Conservation (phyloP, 1,140 invertebrate genomes). For the Subanguina moxae region DNA sequence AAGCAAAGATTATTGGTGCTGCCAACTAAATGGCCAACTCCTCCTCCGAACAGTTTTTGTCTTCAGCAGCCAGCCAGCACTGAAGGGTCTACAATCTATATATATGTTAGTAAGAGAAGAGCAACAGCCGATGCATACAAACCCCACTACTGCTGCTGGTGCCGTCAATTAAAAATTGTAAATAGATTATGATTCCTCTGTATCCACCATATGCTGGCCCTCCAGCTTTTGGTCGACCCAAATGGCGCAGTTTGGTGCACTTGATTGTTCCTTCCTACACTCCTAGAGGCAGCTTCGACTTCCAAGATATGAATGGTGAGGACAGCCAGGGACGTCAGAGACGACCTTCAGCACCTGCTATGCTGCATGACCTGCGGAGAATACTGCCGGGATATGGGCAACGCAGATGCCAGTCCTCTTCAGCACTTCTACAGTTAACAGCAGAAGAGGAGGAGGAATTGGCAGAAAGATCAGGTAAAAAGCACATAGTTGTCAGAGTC, state of each 20-base stretch:
- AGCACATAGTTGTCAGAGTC: no score
- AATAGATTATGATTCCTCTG: slow-evolving; percentile 5
- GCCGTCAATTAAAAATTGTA: no score
- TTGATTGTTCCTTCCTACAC: neutral
- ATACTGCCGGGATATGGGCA: neutral
- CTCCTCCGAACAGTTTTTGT: no score
- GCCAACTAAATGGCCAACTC: no score
- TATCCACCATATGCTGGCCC: neutral
- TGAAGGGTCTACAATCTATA: no score
- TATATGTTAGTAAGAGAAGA: no score
- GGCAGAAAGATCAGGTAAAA: no score
- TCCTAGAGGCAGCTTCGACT: neutral
- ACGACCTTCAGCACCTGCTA: slow-evolving; percentile 8
- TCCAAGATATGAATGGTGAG: neutral
- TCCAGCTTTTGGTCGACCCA: slow-evolving; percentile 1
- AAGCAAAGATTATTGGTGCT: no score
- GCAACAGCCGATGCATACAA: no score
- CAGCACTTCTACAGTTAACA: neutral
- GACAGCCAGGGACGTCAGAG: neutral
- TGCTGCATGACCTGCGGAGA: slow-evolving; percentile 3
- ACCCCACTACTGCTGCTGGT: no score
- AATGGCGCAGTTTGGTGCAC: slow-evolving; percentile 9
- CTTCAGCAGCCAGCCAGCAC: no score
- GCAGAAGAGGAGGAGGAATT: slow-evolving; percentile 5
- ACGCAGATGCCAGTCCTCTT: slow-evolving; percentile 7